Conservation (phyloP, 2,797 vertebrate genomes). For the Cryptoblepharus egeriae region DNA sequence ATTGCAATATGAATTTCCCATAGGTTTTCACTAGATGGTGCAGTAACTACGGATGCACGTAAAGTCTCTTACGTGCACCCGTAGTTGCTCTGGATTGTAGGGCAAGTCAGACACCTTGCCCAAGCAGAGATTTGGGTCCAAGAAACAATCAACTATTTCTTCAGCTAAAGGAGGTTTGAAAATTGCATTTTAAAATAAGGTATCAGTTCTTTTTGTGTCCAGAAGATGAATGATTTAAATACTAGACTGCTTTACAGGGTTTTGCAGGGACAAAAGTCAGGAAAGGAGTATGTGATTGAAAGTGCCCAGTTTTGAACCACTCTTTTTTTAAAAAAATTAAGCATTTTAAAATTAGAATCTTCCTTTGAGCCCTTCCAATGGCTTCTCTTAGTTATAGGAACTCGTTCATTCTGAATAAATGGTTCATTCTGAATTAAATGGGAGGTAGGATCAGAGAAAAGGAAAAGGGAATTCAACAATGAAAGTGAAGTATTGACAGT, state of each 20-base stretch:
- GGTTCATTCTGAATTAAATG: background rate
- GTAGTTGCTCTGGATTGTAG: no score
- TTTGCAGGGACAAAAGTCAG: background rate
- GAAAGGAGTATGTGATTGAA: background rate
- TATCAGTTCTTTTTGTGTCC: background rate
- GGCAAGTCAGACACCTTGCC: background rate
- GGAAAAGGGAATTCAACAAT: rapidly evolving
- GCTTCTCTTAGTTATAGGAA: background rate
- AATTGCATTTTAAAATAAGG: background rate
- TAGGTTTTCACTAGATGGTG: no score
- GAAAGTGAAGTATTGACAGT: constrained; percentile 25
- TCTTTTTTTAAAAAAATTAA: background rate
- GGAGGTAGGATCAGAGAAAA: background rate
- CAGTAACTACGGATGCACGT: no score
- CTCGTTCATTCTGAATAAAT: constrained; percentile 1
- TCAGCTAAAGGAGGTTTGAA: background rate
- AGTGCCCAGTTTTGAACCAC: background rate
- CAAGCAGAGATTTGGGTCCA: background rate
- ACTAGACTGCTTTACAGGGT: background rate
- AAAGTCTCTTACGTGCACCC: no score
- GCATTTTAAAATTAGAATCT: background rate
- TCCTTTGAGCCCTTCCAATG: background rate
- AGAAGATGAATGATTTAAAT: background rate
- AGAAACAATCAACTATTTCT: background rate
- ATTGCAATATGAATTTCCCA: no score